These are phyloP conservation scores for Lemur catta DNA, from an alignment of 2,797 vertebrate genomes.

Conservation along the genomic window DNA sequence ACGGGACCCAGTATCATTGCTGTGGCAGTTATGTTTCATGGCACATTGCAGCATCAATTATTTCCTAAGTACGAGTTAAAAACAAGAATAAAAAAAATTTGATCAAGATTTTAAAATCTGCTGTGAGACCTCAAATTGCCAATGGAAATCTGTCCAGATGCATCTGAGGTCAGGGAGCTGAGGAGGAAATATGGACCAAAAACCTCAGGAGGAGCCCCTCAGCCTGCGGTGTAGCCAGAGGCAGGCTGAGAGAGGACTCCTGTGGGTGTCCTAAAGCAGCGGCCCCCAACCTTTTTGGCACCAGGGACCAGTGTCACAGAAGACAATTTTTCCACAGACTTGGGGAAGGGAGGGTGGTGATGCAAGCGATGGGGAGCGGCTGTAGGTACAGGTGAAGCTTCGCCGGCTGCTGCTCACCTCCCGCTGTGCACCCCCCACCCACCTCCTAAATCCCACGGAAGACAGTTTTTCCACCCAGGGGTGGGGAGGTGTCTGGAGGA, in stretches of 20 bases:
- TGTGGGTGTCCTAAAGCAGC: not conserved
- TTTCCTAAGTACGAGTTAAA: constrained; percentile 2
- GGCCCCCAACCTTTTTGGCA: too few relatives aligned
- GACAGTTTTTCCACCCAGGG: too few relatives aligned
- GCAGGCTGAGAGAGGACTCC: not conserved
- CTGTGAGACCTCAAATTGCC: not conserved
- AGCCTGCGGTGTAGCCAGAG: not conserved
- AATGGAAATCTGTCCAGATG: not conserved
- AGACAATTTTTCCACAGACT: too few relatives aligned
- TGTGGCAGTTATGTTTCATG: not conserved
- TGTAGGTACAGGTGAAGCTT: too few relatives aligned
- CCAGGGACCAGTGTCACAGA: too few relatives aligned
- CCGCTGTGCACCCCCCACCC: too few relatives aligned
- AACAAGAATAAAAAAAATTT: not conserved
- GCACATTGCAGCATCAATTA: not conserved
- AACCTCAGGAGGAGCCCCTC: not conserved
- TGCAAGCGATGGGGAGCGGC: too few relatives aligned
- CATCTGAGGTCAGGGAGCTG: not conserved
- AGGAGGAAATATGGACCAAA: not conserved
- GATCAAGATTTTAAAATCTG: not conserved
- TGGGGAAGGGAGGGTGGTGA: too few relatives aligned
- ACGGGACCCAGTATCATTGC: not conserved
- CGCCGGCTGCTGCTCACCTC: too few relatives aligned
- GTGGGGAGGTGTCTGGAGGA: too few relatives aligned
- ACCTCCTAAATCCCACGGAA: too few relatives aligned